Evolutionary conservation across 2,113 vertebrate genomes (phyloP).

Genomic region (Pyrgilauda ruficollis): DNA sequence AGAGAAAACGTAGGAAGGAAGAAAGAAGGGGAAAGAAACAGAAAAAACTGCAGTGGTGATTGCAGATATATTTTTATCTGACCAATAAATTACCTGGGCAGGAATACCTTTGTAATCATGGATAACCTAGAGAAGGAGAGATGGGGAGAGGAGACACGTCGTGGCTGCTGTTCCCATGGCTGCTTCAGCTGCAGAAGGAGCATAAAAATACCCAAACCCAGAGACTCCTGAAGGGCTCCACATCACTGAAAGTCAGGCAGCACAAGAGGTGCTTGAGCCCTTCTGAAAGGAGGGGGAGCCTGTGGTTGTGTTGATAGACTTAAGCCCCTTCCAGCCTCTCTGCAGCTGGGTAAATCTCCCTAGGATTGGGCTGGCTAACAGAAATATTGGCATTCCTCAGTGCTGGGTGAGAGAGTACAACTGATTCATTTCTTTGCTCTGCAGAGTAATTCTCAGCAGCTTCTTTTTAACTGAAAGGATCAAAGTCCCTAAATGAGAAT

Average conservation of each 20-base stretch:
- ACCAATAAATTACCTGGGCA: not conserved
- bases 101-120: not conserved
- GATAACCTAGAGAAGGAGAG: not conserved
- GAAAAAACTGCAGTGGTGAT: not conserved
- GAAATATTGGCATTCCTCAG: conserved; percentile 59
- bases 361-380: conserved; percentile 56
- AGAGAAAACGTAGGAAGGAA: not conserved
- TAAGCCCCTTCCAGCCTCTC: conserved; percentile 50
- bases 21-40: not conserved
- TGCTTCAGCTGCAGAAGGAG: not conserved
- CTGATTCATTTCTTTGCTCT: conserved; percentile 61
- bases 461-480: conserved; percentile 65
- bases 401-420: conserved; percentile 52
- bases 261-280: conserved; percentile 21
- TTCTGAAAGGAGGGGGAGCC: not conserved
- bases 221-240: not conserved
- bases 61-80: not conserved
- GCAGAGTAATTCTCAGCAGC: conserved; percentile 54
- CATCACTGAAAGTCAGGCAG: not conserved
- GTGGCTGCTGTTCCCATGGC: rapidly evolving
- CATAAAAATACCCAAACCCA: not conserved
- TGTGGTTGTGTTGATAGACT: conserved; percentile 51
- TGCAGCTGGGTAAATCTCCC: conserved; percentile 62
- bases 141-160: not conserved
- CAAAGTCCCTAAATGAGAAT: conserved; percentile 65